These are phyloP conservation scores for Euthynnus affinis DNA, from an alignment of 2,797 vertebrate genomes.

Conservation along the genomic window DNA sequence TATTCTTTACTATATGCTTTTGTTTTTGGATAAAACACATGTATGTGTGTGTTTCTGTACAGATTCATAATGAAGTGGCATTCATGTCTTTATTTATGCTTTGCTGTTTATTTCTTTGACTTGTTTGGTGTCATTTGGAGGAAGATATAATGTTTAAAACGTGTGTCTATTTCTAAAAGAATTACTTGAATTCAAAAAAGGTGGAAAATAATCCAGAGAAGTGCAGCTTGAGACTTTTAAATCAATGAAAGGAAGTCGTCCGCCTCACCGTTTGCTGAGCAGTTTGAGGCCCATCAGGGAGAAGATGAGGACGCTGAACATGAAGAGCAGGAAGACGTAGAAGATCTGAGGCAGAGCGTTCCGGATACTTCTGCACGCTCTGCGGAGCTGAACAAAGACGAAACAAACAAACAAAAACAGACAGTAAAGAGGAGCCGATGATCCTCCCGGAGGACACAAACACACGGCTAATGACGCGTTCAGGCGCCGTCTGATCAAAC, in stretches of 20 bases:
- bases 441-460: conserved; percentile 2
- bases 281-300: conserved; percentile 96
- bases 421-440: background rate
- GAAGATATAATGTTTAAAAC: too few relatives aligned
- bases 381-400: conserved; percentile 87
- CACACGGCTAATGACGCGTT: conserved; percentile 38
- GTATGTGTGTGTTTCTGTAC: too few relatives aligned
- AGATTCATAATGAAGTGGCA: too few relatives aligned
- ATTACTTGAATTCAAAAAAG: too few relatives aligned
- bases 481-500: conserved; percentile 37
- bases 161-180: too few relatives aligned
- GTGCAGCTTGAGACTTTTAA: too few relatives aligned
- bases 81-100: too few relatives aligned
- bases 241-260: background rate
- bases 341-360: conserved; percentile 94
- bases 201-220: too few relatives aligned
- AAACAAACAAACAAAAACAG: conserved; percentile 6
- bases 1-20: too few relatives aligned
- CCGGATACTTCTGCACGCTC: conserved; percentile 93
- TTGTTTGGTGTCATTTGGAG: too few relatives aligned
- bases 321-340: conserved; percentile 93
- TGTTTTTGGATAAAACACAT: too few relatives aligned
- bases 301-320: conserved; percentile 94
- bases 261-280: conserved; percentile 89
- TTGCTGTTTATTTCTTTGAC: too few relatives aligned